Percentiles rank a stretch among this genome's conserved stretches.
Conservation (phyloP, 1,140 invertebrate species). For the Aphelinus certus region DNA sequence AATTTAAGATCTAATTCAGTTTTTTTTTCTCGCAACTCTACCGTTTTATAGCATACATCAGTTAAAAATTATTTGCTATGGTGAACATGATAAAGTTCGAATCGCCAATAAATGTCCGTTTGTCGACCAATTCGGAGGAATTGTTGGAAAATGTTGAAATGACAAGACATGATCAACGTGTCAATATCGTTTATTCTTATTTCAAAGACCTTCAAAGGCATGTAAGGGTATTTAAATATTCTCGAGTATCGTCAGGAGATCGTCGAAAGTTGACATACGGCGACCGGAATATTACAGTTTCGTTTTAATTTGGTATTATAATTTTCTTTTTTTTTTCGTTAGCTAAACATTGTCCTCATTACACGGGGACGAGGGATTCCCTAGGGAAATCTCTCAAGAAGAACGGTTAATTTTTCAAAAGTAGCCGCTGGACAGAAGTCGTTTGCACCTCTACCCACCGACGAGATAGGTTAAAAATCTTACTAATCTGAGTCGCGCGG, state of each 20-base stretch:
- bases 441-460: neutral
- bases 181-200: constrained; percentile 57
- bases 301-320: too few relatives aligned
- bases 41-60: too few relatives aligned
- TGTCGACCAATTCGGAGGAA: neutral
- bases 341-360: too few relatives aligned
- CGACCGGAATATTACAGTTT: constrained; percentile 34
- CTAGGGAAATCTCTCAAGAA: too few relatives aligned
- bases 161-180: constrained; percentile 42
- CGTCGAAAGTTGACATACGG: constrained; percentile 38
- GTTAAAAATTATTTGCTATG: too few relatives aligned
- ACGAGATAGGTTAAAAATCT: constrained; percentile 16
- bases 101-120: too few relatives aligned
- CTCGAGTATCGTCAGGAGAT: constrained; percentile 52
- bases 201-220: constrained; percentile 55
- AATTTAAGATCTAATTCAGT: too few relatives aligned
- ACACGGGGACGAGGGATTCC: too few relatives aligned
- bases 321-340: too few relatives aligned
- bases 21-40: too few relatives aligned
- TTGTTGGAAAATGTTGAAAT: neutral
- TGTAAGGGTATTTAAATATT: constrained; percentile 48
- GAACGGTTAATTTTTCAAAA: too few relatives aligned
- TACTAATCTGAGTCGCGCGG: neutral
- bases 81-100: too few relatives aligned
- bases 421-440: neutral